Conservation (phyloP, 2,113 vertebrate genomes). For the Bambusicola thoracicus region DNA sequence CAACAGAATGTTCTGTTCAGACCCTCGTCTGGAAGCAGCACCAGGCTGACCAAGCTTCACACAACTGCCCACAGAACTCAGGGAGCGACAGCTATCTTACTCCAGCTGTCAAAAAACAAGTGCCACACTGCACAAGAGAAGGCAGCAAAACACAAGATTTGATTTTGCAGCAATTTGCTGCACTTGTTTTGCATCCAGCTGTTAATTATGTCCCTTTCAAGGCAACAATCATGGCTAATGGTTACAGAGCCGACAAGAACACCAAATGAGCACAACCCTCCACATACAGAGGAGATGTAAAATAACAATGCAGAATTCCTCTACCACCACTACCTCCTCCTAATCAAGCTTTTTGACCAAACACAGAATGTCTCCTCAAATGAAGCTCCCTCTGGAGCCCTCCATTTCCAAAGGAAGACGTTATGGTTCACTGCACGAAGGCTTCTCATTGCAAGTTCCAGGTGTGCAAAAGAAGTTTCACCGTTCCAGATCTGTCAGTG, state of each 20-base stretch:
- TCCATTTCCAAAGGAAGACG: slow-evolving; percentile 44
- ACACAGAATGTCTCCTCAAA: slow-evolving; percentile 47
- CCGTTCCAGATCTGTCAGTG: neutral
- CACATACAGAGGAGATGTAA: slow-evolving; percentile 11
- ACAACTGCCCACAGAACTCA: neutral
- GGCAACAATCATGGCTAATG: slow-evolving; percentile 75
- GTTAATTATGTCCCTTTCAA: slow-evolving; percentile 79
- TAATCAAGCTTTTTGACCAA: slow-evolving; percentile 53
- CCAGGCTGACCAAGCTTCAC: neutral
- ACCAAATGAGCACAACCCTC: slow-evolving; percentile 59
- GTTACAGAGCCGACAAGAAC: slow-evolving; percentile 60
- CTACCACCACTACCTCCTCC: slow-evolving; percentile 11
- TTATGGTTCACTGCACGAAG: slow-evolving; percentile 11
- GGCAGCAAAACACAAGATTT: slow-evolving; percentile 48
- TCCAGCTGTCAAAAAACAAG: neutral
- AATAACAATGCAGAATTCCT: slow-evolving; percentile 60
- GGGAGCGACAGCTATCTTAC: neutral
- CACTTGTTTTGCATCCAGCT: slow-evolving; percentile 76
- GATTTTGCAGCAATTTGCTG: slow-evolving; percentile 72
- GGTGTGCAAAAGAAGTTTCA: neutral
- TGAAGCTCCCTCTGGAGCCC: slow-evolving; percentile 40
- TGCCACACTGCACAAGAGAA: slow-evolving; percentile 6
- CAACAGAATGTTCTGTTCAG: neutral
- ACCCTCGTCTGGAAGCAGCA: slow-evolving; percentile 17
- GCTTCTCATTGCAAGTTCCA: slow-evolving; percentile 26